These are phyloP conservation scores for Triops cancriformis DNA, from an alignment of 1,140 invertebrate species.

Conservation along the genomic window DNA sequence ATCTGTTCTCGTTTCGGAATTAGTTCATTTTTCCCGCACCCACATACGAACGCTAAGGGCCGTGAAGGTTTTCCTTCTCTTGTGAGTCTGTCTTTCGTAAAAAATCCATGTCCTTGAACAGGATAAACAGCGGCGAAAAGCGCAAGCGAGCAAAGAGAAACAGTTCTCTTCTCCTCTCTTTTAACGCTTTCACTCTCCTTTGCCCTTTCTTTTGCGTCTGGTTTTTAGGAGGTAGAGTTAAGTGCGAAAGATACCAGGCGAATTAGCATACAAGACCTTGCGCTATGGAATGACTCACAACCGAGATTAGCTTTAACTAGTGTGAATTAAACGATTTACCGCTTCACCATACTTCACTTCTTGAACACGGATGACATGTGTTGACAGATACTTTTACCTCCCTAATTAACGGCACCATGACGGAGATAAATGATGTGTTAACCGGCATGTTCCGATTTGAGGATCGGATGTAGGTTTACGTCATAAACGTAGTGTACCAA, in stretches of 20 bases:
- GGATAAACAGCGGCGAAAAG: background rate
- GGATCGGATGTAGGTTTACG: no score
- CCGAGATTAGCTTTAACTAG: no score
- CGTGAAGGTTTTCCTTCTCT: background rate
- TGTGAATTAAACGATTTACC: no score
- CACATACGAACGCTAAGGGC: background rate
- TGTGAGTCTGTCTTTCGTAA: background rate
- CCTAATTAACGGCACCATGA: no score
- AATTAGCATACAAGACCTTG: background rate
- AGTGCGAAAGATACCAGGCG: background rate
- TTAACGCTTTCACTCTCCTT: background rate
- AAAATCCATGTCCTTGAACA: background rate
- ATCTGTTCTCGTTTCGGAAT: background rate
- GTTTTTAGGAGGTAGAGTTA: background rate
- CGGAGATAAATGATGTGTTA: no score
- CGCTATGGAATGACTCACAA: background rate
- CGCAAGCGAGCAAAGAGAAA: background rate
- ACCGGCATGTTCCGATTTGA: no score
- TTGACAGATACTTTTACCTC: no score
- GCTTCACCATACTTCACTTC: no score
- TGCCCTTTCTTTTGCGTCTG: background rate
- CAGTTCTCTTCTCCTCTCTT: background rate
- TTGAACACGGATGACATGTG: no score
- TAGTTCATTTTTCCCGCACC: background rate
- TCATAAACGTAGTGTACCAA: no score